phyloP scores from a whole-genome alignment of 2,797 vertebrate species.

The Chaunax sp. region DNA sequence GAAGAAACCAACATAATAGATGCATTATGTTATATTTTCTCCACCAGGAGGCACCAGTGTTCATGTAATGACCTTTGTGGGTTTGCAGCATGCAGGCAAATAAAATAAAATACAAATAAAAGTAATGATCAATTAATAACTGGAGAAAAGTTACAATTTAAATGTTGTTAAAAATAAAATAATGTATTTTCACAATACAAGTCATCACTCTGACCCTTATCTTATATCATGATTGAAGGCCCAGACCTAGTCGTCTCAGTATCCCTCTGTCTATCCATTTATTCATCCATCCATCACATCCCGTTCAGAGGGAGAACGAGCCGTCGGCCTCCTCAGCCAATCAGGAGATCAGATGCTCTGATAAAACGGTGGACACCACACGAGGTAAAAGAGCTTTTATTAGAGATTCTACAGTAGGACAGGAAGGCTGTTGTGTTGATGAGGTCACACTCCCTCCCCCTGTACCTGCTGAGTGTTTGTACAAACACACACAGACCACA shows the following conservation, averaged over 20 bases:
- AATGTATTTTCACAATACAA: too few species aligned
- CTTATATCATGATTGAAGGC: too few species aligned
- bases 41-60: conserved; percentile 73
- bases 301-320: conserved; percentile 18
- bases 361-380: conserved; percentile 7
- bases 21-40: background rate
- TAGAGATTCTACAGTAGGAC: background rate
- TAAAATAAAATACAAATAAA: too few species aligned
- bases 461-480: conserved; percentile 10
- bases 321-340: conserved; percentile 21
- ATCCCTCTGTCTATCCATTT: background rate
- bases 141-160: background rate
- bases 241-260: conserved; percentile 12
- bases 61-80: conserved; percentile 23
- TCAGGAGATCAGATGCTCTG: conserved; percentile 28
- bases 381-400: background rate
- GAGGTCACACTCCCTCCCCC: conserved; percentile 31
- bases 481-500: background rate
- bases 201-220: too few species aligned
- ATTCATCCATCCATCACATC: conserved; percentile 13
- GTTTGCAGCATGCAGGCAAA: conserved; percentile 7
- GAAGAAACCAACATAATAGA: too few species aligned
- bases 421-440: background rate
- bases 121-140: background rate
- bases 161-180: too few species aligned